These are phyloP conservation scores for Pollenia amentaria DNA, from an alignment of 2,888 invertebrate species.

Conservation along the genomic window DNA sequence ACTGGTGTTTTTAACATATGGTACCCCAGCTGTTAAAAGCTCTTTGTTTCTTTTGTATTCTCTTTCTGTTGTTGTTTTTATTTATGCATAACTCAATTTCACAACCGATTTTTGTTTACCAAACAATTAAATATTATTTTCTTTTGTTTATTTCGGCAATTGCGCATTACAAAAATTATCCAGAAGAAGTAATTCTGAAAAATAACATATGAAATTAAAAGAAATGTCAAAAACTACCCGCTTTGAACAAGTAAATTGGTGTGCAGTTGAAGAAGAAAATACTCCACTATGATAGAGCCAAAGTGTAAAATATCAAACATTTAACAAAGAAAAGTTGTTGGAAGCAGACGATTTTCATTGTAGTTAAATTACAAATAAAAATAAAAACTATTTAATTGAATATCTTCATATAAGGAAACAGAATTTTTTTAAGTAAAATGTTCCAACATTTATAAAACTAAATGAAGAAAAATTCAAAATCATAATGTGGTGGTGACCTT, in stretches of 20 bases:
- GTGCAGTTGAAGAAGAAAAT: neutral
- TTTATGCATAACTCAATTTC: conserved; percentile 28
- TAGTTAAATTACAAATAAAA: conserved; percentile 16
- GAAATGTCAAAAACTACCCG: conserved; percentile 59
- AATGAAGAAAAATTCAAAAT: neutral
- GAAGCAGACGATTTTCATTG: conserved; percentile 44
- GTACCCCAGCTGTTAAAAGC: neutral
- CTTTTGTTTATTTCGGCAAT: conserved; percentile 2
- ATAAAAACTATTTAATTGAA: neutral
- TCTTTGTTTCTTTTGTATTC: neutral
- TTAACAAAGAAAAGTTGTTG: conserved; percentile 59
- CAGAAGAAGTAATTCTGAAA: neutral
- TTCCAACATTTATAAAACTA: conserved; percentile 12
- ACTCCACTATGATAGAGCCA: conserved; percentile 32
- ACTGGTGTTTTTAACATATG: neutral
- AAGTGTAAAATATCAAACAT: conserved; percentile 31
- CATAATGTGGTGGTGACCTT: conserved; percentile 59
- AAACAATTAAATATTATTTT: conserved; percentile 32
- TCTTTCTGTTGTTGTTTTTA: conserved; percentile 6
- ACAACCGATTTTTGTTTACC: conserved; percentile 45
- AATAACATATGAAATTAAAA: neutral
- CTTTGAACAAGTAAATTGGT: neutral
- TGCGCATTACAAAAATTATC: conserved; percentile 40
- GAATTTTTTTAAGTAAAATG: neutral
- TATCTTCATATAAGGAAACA: neutral